Evolutionary conservation across 2,888 invertebrate genomes (phyloP), one percentile per base, ranked within the genome.

Genomic region (Drosophila phalerata): DNA sequence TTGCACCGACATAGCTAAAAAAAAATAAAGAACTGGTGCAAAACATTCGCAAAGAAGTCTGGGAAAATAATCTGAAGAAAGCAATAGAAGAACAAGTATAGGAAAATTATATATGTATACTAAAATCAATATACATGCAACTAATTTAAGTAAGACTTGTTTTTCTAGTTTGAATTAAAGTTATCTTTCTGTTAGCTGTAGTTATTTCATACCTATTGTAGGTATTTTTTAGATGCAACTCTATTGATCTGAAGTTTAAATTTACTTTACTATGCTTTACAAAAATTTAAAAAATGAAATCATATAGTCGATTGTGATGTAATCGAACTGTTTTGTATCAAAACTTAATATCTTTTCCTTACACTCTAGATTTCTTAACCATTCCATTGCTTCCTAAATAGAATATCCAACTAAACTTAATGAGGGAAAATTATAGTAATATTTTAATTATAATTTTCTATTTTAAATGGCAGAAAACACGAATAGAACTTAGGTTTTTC

Each of bases 1-100:
- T 30, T 15, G 51, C 43, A 64, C 19, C 9, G 13, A n/a, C 40
- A 68, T 5, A n/a, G 28, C n/a, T 13, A 17, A 17, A 19, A 48
- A 47, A 13, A 45, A 15, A 3, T 3, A 10, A 10, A 48, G 15
- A 49, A 49, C 32, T 34, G 19, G 49, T 22, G 49, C 19, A 49
- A 34, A 34, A 8, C 17, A 49, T 48, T 30, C 47, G 10, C 47
- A 17, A 28, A 28, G 15, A 32, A 30, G 49, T 19, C 49, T 49
- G 49, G 49, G 49, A 49, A 49, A 49, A 49, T 32, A 34, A 34
- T 49, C 19, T 22, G n/a, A 34, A 34, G n/a, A 3, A 34, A 49
- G 1, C 13, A 13, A 34, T 15, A 28, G 47, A 28, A 28, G n/a
- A 19, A 11, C 3, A 22, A 2, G 43, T 11, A 19, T 19, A 13